Conservation (phyloP, 1,140 invertebrate species). For the Anastrepha ludens region DNA sequence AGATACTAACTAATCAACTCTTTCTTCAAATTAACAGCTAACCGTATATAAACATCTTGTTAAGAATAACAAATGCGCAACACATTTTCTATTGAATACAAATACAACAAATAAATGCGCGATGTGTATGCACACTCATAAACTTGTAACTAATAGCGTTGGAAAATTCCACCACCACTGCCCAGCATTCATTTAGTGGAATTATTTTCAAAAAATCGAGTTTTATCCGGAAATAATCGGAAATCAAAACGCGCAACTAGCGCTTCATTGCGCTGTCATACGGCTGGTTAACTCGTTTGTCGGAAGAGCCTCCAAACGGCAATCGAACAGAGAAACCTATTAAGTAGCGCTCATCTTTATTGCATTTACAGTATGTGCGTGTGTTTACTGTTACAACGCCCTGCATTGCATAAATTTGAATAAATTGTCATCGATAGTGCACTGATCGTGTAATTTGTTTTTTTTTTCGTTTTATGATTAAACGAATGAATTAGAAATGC, state of each 20-base stretch:
- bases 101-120: neutral
- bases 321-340: slow-evolving; percentile 26
- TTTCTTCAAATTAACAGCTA: neutral
- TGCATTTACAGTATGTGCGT: neutral
- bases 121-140: neutral
- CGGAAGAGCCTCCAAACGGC: slow-evolving; percentile 46
- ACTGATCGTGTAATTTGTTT: neutral
- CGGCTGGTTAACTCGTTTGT: slow-evolving; percentile 2
- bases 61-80: slow-evolving; percentile 1
- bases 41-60: neutral
- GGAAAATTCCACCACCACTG: slow-evolving; percentile 24
- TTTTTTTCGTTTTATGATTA: neutral
- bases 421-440: neutral
- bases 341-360: slow-evolving; percentile 37
- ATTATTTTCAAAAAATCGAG: neutral
- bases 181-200: neutral
- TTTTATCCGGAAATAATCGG: slow-evolving; percentile 40
- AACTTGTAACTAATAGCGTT: slow-evolving; percentile 33
- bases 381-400: neutral
- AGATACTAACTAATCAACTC: too few species aligned
- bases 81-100: neutral
- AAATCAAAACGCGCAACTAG: neutral
- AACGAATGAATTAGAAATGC: too few species aligned
- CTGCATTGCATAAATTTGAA: neutral
- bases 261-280: neutral